phyloP scores from a whole-genome alignment of 2,888 invertebrate species.

The Pogonocherus hispidulus region DNA sequence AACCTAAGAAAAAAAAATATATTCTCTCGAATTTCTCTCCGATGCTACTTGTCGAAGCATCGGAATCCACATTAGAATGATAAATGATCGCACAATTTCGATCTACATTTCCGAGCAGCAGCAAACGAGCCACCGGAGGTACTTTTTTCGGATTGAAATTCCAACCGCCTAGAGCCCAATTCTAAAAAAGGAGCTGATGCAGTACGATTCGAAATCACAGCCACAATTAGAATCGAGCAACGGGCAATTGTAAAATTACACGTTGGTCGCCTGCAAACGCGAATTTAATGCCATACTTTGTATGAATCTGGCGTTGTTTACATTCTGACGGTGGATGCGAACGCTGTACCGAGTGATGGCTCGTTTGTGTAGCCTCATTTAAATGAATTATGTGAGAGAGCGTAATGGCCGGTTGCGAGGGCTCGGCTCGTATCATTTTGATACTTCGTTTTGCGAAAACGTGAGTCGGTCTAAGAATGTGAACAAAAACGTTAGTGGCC shows the following conservation, averaged over 20 bases:
- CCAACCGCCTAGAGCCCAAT: not conserved
- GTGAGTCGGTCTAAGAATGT: not conserved
- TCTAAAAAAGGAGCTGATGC: not conserved
- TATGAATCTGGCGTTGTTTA: constrained; percentile 31
- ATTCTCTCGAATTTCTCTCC: too few relatives aligned
- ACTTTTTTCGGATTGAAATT: not conserved
- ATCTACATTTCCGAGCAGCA: too few relatives aligned
- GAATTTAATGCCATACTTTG: constrained; percentile 32
- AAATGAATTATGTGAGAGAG: constrained; percentile 45
- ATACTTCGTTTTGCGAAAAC: not conserved
- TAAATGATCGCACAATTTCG: too few relatives aligned
- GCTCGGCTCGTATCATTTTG: not conserved
- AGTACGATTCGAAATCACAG: not conserved
- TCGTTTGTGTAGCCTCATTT: constrained; percentile 37
- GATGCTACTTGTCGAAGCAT: too few relatives aligned
- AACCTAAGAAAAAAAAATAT: too few relatives aligned
- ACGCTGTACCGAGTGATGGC: constrained; percentile 30
- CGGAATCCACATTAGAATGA: too few relatives aligned
- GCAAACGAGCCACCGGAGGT: not conserved
- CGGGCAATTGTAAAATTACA: constrained; percentile 32
- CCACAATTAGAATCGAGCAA: not conserved
- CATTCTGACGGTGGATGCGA: too few relatives aligned
- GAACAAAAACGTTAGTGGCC: not conserved
- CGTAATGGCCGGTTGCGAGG: constrained; percentile 40
- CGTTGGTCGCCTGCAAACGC: constrained; percentile 33